phyloP scores from a whole-genome alignment of 2,888 invertebrate genomes.

The Halocaridina rubra region DNA sequence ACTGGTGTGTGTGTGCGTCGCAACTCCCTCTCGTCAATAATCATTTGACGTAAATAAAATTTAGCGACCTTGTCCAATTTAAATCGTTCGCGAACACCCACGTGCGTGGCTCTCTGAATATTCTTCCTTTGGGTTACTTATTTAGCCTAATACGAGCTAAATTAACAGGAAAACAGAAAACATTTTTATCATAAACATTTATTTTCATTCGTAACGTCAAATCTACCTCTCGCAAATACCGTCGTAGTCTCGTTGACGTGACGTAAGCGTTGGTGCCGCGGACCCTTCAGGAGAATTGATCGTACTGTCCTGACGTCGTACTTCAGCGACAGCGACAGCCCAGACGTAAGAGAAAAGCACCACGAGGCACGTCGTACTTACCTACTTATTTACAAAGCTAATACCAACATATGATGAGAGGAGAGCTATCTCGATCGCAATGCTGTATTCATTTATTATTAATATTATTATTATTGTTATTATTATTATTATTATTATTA shows the following conservation, averaged over 20 bases:
- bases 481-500: too few relatives aligned
- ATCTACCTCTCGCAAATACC: slow-evolving; percentile 32
- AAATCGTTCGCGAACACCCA: too few relatives aligned
- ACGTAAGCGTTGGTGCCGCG: slow-evolving; percentile 27
- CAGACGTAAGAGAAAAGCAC: slow-evolving; percentile 26
- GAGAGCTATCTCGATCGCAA: too few relatives aligned
- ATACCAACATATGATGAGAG: not conserved
- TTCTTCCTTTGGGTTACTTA: too few relatives aligned
- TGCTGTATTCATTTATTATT: too few relatives aligned
- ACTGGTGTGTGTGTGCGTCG: slow-evolving; percentile 37
- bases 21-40: slow-evolving; percentile 44
- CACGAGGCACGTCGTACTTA: too few relatives aligned
- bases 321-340: not conserved
- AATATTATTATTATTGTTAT: too few relatives aligned
- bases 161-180: too few relatives aligned
- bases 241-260: slow-evolving; percentile 29
- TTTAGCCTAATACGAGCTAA: too few relatives aligned
- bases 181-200: too few relatives aligned
- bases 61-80: slow-evolving; percentile 16
- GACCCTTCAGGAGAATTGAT: not conserved
- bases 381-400: not conserved
- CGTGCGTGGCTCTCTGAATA: too few relatives aligned
- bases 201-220: slow-evolving; percentile 42
- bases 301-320: not conserved
- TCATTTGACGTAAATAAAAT: slow-evolving; percentile 41